Evolutionary conservation across 1,140 invertebrate species (phyloP).

Genomic region (Drosophila sp.): DNA sequence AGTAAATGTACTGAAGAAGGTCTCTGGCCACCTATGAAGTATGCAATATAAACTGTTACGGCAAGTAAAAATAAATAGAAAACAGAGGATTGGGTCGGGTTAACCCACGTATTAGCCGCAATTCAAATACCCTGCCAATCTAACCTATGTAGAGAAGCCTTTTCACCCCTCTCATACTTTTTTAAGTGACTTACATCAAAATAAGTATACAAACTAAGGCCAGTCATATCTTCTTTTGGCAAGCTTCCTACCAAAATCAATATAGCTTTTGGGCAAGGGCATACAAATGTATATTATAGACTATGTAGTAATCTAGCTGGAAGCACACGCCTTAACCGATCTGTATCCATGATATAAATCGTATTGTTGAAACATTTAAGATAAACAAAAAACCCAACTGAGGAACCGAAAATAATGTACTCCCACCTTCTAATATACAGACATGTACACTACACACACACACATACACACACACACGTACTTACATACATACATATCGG

Average conservation of each 20-base stretch:
- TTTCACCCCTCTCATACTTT: too few relatives aligned
- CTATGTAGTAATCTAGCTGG: not conserved
- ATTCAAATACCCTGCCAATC: not conserved
- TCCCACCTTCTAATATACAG: conserved; percentile 20
- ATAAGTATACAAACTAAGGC: too few relatives aligned
- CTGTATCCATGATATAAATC: conserved; percentile 64
- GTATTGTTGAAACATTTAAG: conserved; percentile 66
- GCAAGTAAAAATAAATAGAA: conserved; percentile 72
- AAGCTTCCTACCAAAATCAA: not conserved
- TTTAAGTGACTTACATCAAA: too few relatives aligned
- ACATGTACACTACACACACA: conserved; percentile 20
- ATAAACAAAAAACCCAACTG: conserved; percentile 56
- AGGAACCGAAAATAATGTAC: conserved; percentile 12
- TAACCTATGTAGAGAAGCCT: not conserved
- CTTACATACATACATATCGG: conserved; percentile 1
- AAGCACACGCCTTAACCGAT: conserved; percentile 19
- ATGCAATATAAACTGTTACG: conserved; percentile 73
- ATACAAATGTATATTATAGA: not conserved
- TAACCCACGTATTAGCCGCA: not conserved
- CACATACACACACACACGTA: conserved; percentile 10
- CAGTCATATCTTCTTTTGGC: too few relatives aligned
- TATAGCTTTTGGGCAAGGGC: not conserved
- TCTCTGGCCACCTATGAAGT: conserved; percentile 71
- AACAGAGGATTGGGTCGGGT: not conserved
- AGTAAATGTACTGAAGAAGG: not conserved